Percentiles rank a stretch among this genome's conserved stretches.
Evolutionary conservation across 2,888 invertebrate genomes (phyloP).

Genomic region (Hermaeophaga mercurialis): DNA sequence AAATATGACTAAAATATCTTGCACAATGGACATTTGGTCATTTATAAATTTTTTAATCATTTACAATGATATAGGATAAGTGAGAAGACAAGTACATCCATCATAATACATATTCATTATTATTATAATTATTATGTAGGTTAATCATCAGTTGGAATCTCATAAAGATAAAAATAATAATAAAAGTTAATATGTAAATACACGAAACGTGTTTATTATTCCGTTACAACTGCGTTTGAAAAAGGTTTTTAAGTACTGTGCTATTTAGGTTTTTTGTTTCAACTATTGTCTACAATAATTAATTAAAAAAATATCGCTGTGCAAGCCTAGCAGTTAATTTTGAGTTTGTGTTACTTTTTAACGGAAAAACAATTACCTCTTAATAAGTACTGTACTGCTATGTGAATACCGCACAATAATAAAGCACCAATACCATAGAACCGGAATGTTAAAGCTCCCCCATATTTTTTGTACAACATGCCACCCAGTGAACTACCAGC

Average conservation of each 20-base stretch:
- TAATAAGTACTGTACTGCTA: conserved; percentile 58
- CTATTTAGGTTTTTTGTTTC: neutral
- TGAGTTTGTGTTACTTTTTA: neutral
- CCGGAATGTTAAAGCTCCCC: conserved; percentile 72
- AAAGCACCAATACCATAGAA: conserved; percentile 74
- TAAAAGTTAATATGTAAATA: neutral
- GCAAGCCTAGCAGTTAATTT: neutral
- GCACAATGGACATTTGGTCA: too few relatives aligned
- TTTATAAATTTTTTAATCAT: too few relatives aligned
- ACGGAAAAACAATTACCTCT: conserved; percentile 38
- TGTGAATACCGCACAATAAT: conserved; percentile 65
- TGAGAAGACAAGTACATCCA: too few relatives aligned
- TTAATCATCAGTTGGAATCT: too few relatives aligned
- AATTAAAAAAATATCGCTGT: too few relatives aligned
- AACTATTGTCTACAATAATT: too few relatives aligned
- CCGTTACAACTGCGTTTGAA: neutral
- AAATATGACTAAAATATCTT: too few relatives aligned
- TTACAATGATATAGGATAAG: too few relatives aligned
- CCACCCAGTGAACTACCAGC: conserved; percentile 82
- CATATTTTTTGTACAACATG: conserved; percentile 63
- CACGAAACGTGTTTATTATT: neutral
- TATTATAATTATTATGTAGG: too few relatives aligned
- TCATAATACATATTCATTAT: too few relatives aligned
- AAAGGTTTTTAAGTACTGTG: neutral
- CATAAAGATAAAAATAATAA: too few relatives aligned